Evolutionary conservation across 2,797 vertebrate genomes (phyloP), one percentile per base, ranked within the genome.

Genomic region (Danionella dracula): DNA sequence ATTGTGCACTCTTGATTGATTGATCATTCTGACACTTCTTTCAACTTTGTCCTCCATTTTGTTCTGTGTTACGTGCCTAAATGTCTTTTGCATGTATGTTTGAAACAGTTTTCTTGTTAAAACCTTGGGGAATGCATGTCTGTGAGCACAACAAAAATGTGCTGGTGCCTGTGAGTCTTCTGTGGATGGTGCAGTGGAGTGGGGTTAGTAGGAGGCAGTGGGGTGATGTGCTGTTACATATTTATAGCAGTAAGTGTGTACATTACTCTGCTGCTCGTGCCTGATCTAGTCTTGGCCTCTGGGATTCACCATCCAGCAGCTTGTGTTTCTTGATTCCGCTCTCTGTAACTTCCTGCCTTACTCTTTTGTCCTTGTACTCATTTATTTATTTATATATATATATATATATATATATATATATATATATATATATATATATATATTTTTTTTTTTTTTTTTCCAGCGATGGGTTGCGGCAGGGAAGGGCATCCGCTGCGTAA

Each of bases 161-260:
- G 8, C 45, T 34, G 50, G 32, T 46, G 53, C 40, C 19, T 35
- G 53, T 37, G 64, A 57, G 54, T n/a, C 29, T 45, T 70, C 49
- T 66, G 17, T 40, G 11, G 8, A 37, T 68, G 23, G 45, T 63
- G 16, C 16, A 16, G 42, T 34, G 46, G 11, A 57, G 53, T 17
- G n/a, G 15, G 37, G 35, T 29, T 34, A 46, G 49, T 31, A 23
- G 70, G 65, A 58, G 57, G 38, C 46, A 45, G 46, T 27, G 23
- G 23, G 23, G 23, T 6, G 6, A 27, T 29, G 51, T 38, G 37
- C 49, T 56, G 51, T 20, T 68, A 62, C 70, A 62, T 72, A 68
- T 68, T 62, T 68, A 63, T 72, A 68, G 53, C 58, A 42, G 57
- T 65, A 65, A 71, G 64, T 71, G 59, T 73, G 58, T 68, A 50